Evolutionary conservation across 2,113 vertebrate species (phyloP), one percentile per base, ranked within the genome.

Genomic region (Nothoprocta pentlandii): DNA sequence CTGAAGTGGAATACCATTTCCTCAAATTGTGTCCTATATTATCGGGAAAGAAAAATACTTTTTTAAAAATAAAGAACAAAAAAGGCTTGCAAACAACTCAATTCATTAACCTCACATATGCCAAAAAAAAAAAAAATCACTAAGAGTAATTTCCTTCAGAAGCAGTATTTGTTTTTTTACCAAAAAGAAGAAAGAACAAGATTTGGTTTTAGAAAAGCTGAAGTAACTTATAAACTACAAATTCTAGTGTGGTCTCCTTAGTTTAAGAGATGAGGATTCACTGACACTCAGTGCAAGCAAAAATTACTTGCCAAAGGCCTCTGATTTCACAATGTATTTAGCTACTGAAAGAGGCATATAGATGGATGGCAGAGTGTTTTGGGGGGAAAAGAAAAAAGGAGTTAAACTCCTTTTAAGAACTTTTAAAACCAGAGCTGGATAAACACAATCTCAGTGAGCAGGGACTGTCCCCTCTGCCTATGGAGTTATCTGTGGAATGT

Each of bases 11-110:
- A 95, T 23, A 98, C 97, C 98, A 99, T 99, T 93, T 99, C 98
- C 83, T 98, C 97, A 96, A 99, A 98, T 51, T 99, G 99, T 82
- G 97, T 98, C 97, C 99, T 99, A 92, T 46, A 97, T 94, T 68
- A 97, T 53, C 41, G 96, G 80, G 62, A 87, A 96, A 85, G 62
- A 95, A 97, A 97, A 93, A 79, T 5, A 51, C 2, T 92, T 95
- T 73, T 85, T 87, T 39, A 39, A 90, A 77, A 90, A 77, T 79
- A 80, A 83, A 14, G 80, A 91, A 75, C 4, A 80, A 70, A 66
- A 75, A 49, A 32, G 36, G 56, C 39, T 70, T 68, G 80, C 46
- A 93, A 89, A 20, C 34, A 56, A 82, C 46, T 34, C 2, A 49
- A 36, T 62, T 87, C 22, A 44, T 16, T 25, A 77, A 80, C 9